Base-by-base conservation (phyloP, 2,797 vertebrate species). In the Sebastes vulpes region DNA sequence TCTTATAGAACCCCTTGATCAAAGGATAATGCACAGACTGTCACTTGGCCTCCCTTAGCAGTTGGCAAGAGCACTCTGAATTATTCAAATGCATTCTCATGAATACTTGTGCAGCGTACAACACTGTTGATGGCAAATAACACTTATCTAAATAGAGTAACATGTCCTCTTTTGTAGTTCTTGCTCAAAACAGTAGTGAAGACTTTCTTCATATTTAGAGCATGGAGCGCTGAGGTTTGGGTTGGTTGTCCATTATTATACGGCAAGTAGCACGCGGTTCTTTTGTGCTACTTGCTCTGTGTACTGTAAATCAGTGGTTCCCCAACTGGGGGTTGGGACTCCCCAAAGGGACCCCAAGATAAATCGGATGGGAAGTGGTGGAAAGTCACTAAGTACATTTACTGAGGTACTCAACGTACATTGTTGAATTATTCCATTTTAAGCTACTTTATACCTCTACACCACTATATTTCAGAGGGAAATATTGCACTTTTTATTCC, bases 11-110 rank as follows among this genome's bases (percentile, higher is more conserved):
- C 87, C 90, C 90, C 83, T 88, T 94, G 95, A 96, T 96, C 95
- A 96, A 94, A 96, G 94, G 85, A 91, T 93, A 93, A 95, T 93
- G 93, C 89, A 89, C 91, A 91, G 90, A 92, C 93, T 94, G 95
- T 91, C 93, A 92, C 92, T 90, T 83, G 92, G 87, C 89, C 86
- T 91, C 88, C 90, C 84, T 83, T 77, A 92, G 91, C 95, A 93
- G 91, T 91, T 92, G 91, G 90, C 91, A 87, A 90, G 90, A 89
- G 90, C 82, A 79, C 90, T 91, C 71, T 94, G 93, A 95, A 95
- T 96, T 94, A 96, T 96, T 96, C 83, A 96, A 81, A 93, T 76
- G 86, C 87, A 86, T 92, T 88, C 90, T 94, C 90, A 92, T 90
- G 89, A 94, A 90, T 89, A 91, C 85, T 86, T 81, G 72, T 79